Conservation (phyloP, 2,888 invertebrate genomes). For the Sinopyrophorus schimmeli region DNA sequence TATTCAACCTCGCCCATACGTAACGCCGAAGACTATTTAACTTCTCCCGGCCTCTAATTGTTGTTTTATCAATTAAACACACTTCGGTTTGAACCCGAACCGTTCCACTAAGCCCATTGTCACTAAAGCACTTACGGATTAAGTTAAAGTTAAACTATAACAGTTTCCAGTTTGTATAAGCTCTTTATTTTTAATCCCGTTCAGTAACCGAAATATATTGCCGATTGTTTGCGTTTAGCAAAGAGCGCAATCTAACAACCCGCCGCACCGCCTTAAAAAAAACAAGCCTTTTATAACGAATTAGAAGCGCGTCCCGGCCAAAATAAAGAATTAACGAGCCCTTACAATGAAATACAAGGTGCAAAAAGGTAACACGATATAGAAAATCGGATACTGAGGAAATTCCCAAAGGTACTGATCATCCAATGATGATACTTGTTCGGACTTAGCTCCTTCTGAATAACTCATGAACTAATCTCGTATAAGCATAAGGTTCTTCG, state of each 20-base stretch:
- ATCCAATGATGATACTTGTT: conserved; percentile 26
- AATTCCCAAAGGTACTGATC: conserved; percentile 22
- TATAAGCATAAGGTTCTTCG: conserved; percentile 20
- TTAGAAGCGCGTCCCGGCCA: conserved; percentile 1
- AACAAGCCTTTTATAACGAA: conserved; percentile 4
- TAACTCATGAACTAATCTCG: conserved; percentile 28
- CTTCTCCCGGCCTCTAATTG: conserved; percentile 18
- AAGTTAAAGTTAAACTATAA: conserved; percentile 16
- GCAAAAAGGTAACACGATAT: conserved; percentile 18
- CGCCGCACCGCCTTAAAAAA: too few relatives aligned
- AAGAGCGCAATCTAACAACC: background rate
- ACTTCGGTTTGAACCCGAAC: conserved; percentile 22
- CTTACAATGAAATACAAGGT: conserved; percentile 18
- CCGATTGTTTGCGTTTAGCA: background rate
- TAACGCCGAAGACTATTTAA: conserved; percentile 8
- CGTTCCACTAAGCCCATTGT: conserved; percentile 23
- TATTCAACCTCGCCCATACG: conserved; percentile 12
- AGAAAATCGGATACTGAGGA: conserved; percentile 20
- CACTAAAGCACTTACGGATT: conserved; percentile 18
- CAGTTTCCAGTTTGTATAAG: conserved; percentile 12
- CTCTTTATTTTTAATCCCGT: conserved; percentile 12
- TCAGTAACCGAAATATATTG: background rate
- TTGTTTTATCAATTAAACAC: conserved; percentile 27
- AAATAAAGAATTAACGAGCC: conserved; percentile 18
- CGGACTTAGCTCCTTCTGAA: conserved; percentile 26